phyloP scores from a whole-genome alignment of 2,888 invertebrate genomes.

The Phengaris arion region DNA sequence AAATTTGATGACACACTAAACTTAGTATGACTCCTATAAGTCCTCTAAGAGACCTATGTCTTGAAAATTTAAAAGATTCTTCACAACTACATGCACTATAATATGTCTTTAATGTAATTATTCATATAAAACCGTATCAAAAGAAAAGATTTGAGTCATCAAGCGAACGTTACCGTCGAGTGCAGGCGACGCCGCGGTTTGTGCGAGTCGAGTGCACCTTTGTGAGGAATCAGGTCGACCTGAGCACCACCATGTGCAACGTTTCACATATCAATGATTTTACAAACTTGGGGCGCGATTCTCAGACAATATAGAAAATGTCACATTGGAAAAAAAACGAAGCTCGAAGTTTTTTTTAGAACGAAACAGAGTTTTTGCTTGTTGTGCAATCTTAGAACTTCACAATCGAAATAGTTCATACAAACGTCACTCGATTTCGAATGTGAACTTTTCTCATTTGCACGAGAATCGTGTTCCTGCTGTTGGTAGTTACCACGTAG shows the following conservation, averaged over 20 bases:
- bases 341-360: too few species aligned
- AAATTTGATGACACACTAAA: too few species aligned
- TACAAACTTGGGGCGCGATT: background rate
- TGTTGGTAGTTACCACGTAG: too few species aligned
- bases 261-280: constrained; percentile 10
- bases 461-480: too few species aligned
- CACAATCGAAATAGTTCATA: too few species aligned
- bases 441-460: too few species aligned
- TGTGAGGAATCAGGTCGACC: constrained; percentile 9
- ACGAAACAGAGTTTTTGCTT: too few species aligned
- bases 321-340: too few species aligned
- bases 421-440: too few species aligned
- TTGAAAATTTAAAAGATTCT: background rate
- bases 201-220: background rate
- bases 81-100: background rate
- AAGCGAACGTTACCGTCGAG: background rate
- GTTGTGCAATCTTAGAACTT: too few species aligned
- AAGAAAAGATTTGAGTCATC: constrained; percentile 11
- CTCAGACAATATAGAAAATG: too few species aligned
- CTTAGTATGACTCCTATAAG: background rate
- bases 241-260: constrained; percentile 3
- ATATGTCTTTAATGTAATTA: background rate
- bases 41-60: background rate
- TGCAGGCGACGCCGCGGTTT: background rate
- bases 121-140: background rate